Evolutionary conservation across 2,113 vertebrate species (phyloP).

Genomic region (Cheirogaleus medius): DNA sequence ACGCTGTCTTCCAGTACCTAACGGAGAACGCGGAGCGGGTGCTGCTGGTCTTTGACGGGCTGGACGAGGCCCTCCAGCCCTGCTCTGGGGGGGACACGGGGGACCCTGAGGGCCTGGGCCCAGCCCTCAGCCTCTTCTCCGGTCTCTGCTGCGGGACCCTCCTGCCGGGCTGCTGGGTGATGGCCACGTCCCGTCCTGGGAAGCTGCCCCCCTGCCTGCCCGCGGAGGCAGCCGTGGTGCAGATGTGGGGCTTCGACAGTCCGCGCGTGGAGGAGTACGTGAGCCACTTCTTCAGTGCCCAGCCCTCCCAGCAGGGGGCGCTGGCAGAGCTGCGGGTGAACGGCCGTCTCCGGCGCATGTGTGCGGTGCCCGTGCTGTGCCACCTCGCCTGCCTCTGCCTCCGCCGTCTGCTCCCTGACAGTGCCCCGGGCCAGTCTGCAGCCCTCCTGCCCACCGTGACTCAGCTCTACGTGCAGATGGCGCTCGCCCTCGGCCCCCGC

Average conservation of each 20-base stretch:
- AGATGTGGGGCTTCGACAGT: constrained; percentile 89
- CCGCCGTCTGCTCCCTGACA: constrained; percentile 81
- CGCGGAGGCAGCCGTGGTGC: constrained; percentile 79
- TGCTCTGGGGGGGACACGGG: not conserved
- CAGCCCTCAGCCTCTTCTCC: constrained; percentile 87
- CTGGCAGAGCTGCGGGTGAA: constrained; percentile 82
- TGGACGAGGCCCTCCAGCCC: constrained; percentile 88
- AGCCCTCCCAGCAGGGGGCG: constrained; percentile 72
- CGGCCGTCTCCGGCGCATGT: constrained; percentile 89
- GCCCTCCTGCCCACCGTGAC: constrained; percentile 89
- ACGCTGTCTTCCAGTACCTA: constrained; percentile 86
- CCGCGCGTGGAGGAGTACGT: constrained; percentile 86
- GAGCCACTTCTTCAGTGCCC: constrained; percentile 84
- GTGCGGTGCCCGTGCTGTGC: constrained; percentile 90
- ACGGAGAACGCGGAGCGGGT: constrained; percentile 84
- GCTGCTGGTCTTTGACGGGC: constrained; percentile 93
- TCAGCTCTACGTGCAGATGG: constrained; percentile 90
- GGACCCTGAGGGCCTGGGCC: not conserved
- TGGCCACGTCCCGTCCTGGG: constrained; percentile 90
- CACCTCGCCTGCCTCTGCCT: constrained; percentile 90
- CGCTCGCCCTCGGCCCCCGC: constrained; percentile 83
- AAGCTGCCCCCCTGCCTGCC: constrained; percentile 82
- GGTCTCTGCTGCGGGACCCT: constrained; percentile 86
- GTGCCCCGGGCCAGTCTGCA: not conserved
- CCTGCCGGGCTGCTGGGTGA: constrained; percentile 90